Conservation (phyloP, 2,888 invertebrate species). For the Lamellibrachia columna region DNA sequence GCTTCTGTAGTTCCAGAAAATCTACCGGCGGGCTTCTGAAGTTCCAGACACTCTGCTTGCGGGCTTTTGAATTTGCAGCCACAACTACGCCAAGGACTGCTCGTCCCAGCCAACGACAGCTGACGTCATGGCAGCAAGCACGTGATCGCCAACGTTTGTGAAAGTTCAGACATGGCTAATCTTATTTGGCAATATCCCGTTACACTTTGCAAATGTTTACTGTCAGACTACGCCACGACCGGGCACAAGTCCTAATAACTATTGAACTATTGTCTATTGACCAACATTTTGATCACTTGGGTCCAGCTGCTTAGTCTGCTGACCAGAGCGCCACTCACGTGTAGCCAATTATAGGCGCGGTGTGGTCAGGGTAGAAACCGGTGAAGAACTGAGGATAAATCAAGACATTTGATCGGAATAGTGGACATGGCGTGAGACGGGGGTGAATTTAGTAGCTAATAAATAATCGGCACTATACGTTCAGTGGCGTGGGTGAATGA, state of each 20-base stretch:
- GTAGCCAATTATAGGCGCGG: neutral
- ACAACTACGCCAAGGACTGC: neutral
- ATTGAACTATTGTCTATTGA: neutral
- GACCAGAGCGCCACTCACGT: neutral
- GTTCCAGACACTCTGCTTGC: neutral
- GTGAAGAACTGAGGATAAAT: neutral
- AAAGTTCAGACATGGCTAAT: neutral
- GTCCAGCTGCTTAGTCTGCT: neutral
- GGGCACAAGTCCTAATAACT: neutral
- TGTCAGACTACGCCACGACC: neutral
- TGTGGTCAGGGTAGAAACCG: neutral
- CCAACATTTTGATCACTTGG: neutral
- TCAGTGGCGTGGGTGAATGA: neutral
- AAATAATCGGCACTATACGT: neutral
- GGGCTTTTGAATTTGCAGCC: neutral
- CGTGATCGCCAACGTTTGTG: no score
- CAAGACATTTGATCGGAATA: neutral
- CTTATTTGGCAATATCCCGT: neutral
- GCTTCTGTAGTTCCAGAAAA: neutral
- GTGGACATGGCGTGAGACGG: neutral
- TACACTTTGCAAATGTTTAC: neutral
- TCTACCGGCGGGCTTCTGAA: neutral
- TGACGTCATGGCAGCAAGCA: no score
- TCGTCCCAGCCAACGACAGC: no score
- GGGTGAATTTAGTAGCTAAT: neutral